Base-by-base conservation (phyloP, 2,113 vertebrate genomes). In the Notarius lentiginosus region DNA sequence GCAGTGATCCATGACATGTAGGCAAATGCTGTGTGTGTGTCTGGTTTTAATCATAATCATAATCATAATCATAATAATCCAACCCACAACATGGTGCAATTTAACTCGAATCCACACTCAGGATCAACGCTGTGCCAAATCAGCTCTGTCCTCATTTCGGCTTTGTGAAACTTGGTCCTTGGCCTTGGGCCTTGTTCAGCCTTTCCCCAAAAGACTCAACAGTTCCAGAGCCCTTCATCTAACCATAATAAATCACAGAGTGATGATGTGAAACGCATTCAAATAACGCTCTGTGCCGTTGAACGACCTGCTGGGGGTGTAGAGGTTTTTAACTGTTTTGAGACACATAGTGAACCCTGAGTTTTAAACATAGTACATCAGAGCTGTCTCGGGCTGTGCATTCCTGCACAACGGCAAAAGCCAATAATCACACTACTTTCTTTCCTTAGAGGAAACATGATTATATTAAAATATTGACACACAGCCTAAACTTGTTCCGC, bases 171-270 rank as follows among this genome's bases (percentile, higher is more conserved):
- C 72, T 58, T 84, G 79, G 87, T 87, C 63, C 53, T 51, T 10
- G 55, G 41, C 87, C 88, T 84, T 88, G 61, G 66, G 56, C 82
- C 87, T 87, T 84, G 89, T 87, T 87, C 87, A 88, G 83, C 84
- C 84, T 91, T 90, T 90, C 84, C 84, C 89, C 87, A 55, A 83
- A 86, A 81, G 81, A 86, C 79, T 82, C 79, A 49, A 77, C 22
- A 83, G 75, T 91, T 90, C 89, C 88, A 88, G 87, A 82, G 85
- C 87, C 88, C 87, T 82, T 63, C 76, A 89, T 90, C 89, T 86
- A 90, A 92, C 90, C 86, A 88, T 91, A 92, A 91, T 87, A 92
- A 90, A 91, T 89, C 88, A 84, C 12, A 24, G 79, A 83, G 86
- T 87, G 87, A 81, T 85, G 79, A 89, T 81, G 73, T 68, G 85